Percentiles rank a stretch among this genome's conserved stretches.
These are phyloP conservation scores for Istiophorus platypterus DNA, from an alignment of 2,113 vertebrate genomes.

Conservation along the genomic window DNA sequence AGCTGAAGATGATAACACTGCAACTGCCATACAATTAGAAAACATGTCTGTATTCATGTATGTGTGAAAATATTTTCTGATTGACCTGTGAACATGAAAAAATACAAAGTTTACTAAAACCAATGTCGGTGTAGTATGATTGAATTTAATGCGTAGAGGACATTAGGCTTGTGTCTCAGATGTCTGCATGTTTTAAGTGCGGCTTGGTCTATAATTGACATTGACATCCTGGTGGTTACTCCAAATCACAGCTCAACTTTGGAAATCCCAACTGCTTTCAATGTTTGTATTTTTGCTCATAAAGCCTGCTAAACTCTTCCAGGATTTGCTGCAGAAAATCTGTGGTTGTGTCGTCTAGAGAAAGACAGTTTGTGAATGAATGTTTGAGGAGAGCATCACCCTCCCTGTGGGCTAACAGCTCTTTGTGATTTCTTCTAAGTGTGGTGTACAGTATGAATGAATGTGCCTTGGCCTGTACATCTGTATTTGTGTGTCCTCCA, in stretches of 20 bases:
- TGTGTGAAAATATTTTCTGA: not conserved
- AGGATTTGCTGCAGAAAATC: constrained; percentile 53
- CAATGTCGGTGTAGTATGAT: not conserved
- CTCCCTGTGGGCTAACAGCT: constrained; percentile 37
- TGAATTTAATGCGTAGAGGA: constrained; percentile 24
- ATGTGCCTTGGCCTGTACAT: constrained; percentile 29
- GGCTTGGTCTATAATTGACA: constrained; percentile 47
- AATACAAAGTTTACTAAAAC: not conserved
- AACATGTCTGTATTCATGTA: not conserved
- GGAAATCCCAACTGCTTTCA: constrained; percentile 60
- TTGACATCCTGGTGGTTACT: constrained; percentile 56
- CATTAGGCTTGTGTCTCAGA: constrained; percentile 23
- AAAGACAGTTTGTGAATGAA: constrained; percentile 70
- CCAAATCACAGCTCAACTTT: constrained; percentile 26
- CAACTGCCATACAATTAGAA: not conserved
- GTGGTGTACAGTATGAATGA: constrained; percentile 13
- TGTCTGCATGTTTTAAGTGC: constrained; percentile 43
- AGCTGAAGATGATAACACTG: constrained; percentile 3
- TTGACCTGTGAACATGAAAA: not conserved
- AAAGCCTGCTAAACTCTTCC: constrained; percentile 45
- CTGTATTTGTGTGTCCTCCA: constrained; percentile 48
- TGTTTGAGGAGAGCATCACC: constrained; percentile 54
- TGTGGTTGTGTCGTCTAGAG: constrained; percentile 61
- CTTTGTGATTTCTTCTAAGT: constrained; percentile 22
- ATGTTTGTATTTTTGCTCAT: constrained; percentile 36